Percentiles rank a stretch among this genome's conserved stretches.
Conservation (phyloP, 2,797 vertebrate species). For the Pelochelys cantorii region DNA sequence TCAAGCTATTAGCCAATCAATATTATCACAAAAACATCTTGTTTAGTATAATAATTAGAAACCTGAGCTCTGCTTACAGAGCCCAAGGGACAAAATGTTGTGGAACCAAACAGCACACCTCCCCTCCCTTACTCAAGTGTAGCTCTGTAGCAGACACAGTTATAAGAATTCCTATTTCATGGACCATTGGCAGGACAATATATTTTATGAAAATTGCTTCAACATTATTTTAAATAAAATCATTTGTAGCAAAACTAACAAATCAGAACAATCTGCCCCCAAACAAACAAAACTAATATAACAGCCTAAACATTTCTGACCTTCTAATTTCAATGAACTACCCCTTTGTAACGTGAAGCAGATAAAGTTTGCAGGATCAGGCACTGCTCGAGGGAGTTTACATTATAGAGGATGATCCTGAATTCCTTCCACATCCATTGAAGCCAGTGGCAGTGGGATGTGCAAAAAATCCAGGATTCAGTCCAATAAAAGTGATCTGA, state of each 20-base stretch:
- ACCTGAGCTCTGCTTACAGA: background rate
- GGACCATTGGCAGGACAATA: background rate
- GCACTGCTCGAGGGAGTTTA: fast-evolving
- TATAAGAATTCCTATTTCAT: slow-evolving; percentile 3
- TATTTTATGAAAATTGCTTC: background rate
- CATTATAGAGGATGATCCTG: background rate
- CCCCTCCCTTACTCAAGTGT: background rate
- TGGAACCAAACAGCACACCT: background rate
- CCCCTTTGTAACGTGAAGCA: background rate
- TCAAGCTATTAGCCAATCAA: background rate
- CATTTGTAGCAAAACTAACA: slow-evolving; percentile 3
- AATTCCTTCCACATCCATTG: background rate
- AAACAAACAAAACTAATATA: background rate
- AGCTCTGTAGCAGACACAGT: background rate
- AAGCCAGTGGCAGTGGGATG: background rate
- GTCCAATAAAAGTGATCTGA: background rate
- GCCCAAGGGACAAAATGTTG: background rate
- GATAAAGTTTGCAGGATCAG: background rate
- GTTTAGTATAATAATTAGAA: slow-evolving; percentile 10
- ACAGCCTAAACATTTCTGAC: background rate
- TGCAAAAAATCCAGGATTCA: background rate
- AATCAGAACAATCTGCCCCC: background rate
- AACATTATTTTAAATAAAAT: background rate
- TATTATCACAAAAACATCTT: slow-evolving; percentile 29
- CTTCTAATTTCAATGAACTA: background rate